Percentiles rank a stretch among this genome's conserved stretches.
Conservation (phyloP, 2,113 vertebrate genomes). For the Oophaga pumilio region DNA sequence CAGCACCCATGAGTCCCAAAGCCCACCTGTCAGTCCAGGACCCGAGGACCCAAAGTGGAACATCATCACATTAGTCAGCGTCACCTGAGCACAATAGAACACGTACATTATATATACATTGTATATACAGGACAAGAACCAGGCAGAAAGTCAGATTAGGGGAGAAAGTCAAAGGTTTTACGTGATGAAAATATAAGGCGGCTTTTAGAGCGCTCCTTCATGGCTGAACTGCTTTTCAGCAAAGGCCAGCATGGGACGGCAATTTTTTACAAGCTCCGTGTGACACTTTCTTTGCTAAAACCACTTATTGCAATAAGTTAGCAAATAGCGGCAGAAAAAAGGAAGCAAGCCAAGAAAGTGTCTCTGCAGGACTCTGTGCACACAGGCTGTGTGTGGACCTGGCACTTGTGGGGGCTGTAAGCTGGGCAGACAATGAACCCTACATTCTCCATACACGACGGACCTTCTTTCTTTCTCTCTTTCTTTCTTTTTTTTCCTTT, state of each 20-base stretch:
- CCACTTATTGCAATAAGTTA: not conserved
- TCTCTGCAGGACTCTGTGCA: not conserved
- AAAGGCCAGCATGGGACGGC: not conserved
- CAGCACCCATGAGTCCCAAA: no score
- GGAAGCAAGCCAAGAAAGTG: not conserved
- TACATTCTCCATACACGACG: no score
- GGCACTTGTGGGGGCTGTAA: not conserved
- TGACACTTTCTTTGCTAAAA: constrained; percentile 12
- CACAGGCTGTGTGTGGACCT: not conserved
- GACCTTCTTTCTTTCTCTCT: no score
- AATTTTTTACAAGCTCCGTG: not conserved
- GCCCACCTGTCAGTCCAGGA: no score
- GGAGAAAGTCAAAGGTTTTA: not conserved
- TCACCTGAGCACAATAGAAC: no score
- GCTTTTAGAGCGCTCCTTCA: not conserved
- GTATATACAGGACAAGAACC: no score
- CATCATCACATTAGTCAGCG: no score
- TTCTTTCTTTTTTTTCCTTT: no score
- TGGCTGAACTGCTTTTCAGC: not conserved
- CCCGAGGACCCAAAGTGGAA: no score
- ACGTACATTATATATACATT: no score
- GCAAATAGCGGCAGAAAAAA: not conserved
- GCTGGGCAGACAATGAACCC: not conserved
- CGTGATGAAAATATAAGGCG: not conserved
- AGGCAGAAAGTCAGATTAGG: not conserved